A percentile compares a stretch with the other conserved stretches of the same genome.
phyloP scores from a whole-genome alignment of 2,113 vertebrate genomes.

The Pterocles orientalis region DNA sequence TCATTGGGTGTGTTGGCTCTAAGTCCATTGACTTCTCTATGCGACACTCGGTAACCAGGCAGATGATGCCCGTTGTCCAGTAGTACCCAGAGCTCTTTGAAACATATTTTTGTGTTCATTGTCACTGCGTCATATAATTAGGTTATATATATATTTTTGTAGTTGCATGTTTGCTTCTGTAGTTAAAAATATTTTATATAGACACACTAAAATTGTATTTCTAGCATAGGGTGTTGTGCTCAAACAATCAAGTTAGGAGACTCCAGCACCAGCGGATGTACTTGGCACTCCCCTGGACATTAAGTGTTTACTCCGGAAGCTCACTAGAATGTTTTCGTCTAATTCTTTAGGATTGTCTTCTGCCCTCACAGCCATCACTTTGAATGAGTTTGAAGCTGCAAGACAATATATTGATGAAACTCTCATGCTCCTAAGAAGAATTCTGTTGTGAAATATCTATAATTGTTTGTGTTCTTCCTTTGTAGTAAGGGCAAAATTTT shows the following conservation, averaged over 20 bases:
- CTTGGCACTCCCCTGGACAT: background rate
- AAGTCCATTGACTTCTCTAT: background rate
- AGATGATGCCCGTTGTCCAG: background rate
- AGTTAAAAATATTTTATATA: background rate
- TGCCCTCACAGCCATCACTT: background rate
- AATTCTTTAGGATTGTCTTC: background rate
- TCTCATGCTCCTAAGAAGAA: background rate
- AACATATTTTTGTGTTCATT: rapidly evolving
- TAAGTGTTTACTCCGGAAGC: background rate
- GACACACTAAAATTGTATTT: background rate
- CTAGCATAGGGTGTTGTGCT: background rate
- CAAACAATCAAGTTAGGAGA: background rate
- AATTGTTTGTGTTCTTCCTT: background rate
- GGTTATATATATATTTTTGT: background rate
- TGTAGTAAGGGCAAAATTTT: background rate
- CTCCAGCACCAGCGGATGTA: background rate
- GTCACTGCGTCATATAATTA: background rate
- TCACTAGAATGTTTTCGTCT: background rate
- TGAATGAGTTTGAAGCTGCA: background rate
- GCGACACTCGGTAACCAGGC: background rate
- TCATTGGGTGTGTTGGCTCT: background rate
- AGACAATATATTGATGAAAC: background rate
- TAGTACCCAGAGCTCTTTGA: background rate
- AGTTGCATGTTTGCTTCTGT: background rate
- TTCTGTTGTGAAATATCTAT: background rate